A percentile compares a stretch with the other conserved stretches of the same genome.
Evolutionary conservation across 1,140 invertebrate species (phyloP).

Genomic region (Heliconius himera): DNA sequence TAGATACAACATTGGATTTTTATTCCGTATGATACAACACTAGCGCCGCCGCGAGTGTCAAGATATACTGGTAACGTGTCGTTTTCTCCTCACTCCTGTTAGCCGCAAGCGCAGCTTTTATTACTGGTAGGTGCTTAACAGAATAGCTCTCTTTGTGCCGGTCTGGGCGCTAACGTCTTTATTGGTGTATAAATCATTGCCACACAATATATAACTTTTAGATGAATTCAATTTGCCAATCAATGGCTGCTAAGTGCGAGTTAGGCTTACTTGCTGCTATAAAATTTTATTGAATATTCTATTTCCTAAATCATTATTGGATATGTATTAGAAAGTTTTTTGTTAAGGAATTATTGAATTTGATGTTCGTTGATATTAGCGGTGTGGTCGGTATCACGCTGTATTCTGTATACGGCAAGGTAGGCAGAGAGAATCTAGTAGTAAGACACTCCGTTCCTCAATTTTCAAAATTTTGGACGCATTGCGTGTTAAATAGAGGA

Average conservation of each 20-base stretch:
- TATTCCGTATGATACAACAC: conserved; percentile 17
- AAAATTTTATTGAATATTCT: neutral
- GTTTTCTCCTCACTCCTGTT: conserved; percentile 66
- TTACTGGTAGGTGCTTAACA: conserved; percentile 57
- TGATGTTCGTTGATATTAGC: neutral
- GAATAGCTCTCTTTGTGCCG: conserved; percentile 48
- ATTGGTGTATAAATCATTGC: conserved; percentile 48
- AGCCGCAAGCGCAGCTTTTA: conserved; percentile 59
- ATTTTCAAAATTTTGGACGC: no score
- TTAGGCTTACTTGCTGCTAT: neutral
- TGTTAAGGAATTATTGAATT: neutral
- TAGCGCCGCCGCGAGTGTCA: conserved; percentile 46
- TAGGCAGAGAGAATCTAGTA: no score
- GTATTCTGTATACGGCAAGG: no score
- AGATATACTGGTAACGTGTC: conserved; percentile 43
- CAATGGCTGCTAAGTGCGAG: neutral
- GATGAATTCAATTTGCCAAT: conserved; percentile 16
- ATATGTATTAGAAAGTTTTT: neutral
- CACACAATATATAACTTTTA: conserved; percentile 21
- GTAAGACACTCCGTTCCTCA: no score
- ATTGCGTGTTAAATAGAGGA: no score
- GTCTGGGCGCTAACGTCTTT: conserved; percentile 54
- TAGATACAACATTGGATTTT: conserved; percentile 20
- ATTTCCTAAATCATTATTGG: neutral
- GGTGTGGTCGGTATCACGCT: neutral